Conservation (phyloP, 2,888 invertebrate genomes). For the Keiferia lycopersicella region DNA sequence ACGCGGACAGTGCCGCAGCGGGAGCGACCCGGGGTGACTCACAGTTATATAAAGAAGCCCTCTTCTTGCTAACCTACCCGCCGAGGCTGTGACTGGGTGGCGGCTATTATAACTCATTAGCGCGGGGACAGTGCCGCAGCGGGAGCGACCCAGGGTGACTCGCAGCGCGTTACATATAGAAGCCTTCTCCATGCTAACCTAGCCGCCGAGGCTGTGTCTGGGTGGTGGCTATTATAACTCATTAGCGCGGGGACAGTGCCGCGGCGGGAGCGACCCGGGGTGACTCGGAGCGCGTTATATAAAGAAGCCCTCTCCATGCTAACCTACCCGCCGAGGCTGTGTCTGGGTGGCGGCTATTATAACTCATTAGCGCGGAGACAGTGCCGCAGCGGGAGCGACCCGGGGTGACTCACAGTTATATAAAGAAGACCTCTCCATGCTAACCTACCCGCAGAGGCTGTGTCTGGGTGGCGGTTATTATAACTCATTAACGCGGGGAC, state of each 20-base stretch:
- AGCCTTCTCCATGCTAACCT: no score
- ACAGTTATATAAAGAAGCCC: conserved; percentile 20
- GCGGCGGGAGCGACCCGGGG: conserved; percentile 5
- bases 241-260: conserved; percentile 32
- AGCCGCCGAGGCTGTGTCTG: no score
- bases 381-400: not conserved
- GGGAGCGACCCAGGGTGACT: conserved; percentile 25
- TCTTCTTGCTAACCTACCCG: conserved; percentile 33
- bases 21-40: conserved; percentile 26
- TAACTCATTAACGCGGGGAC: not conserved
- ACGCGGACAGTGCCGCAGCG: conserved; percentile 35
- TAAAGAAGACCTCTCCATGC: no score
- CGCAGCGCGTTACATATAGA: conserved; percentile 30
- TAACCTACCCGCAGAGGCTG: no score
- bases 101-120: conserved; percentile 52
- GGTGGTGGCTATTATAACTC: no score
- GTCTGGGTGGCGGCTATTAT: no score
- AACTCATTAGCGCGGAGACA: no score
- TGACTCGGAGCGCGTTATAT: conserved; percentile 33
- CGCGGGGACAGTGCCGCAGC: conserved; percentile 36
- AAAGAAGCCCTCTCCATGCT: no score
- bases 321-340: no score
- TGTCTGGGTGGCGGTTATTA: no score
- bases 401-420: conserved; percentile 30
- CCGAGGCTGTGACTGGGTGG: conserved; percentile 43